Evolutionary conservation across 2,797 vertebrate species (phyloP), one percentile per base, ranked within the genome.

Genomic region (Helostoma temminkii): DNA sequence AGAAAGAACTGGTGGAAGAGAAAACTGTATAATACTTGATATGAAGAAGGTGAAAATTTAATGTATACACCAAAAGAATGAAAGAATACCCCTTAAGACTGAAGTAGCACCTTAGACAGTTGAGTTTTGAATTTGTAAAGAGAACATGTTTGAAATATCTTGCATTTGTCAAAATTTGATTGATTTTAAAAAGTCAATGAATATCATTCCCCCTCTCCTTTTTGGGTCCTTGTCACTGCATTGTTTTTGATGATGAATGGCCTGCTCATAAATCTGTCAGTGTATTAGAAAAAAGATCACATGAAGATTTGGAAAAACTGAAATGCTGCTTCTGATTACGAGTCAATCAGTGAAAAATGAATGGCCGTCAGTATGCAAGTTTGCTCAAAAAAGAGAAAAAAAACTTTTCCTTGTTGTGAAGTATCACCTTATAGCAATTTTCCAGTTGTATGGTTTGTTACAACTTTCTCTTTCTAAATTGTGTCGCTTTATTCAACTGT

Each of bases 391-490:
- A 87, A 84, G 59, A 90, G 74, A 78, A 93, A 94, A 68, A 87
- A 84, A 61, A 90, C 91, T n/a, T 94, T 94, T 95, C 94, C 92
- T 92, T 91, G 85, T 95, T 96, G 95, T 97, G 96, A 97, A 94
- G 95, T 97, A 95, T 92, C 95, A 90, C 93, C 96, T 96, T 96
- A 94, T 96, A 96, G 95, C 95, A 95, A 95, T 96, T 97, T 97
- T 97, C 94, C 95, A 96, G 95, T 95, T 94, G 95, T 96, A 96
- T 96, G 95, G 95, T 97, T 97, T 96, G 96, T 95, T 96, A 96
- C 94, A 95, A 95, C 94, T 94, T 94, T 94, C 94, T 93, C 95
- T 96, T 96, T 96, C 94, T 95, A 95, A 95, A 94, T 88, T 81
- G 83, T 93, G 91, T 91, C 75, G 82, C 88, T 93, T 90, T 90